Percentiles rank a stretch among this genome's conserved stretches.
phyloP scores from a whole-genome alignment of 64 coral and sea anemone genomes.

The Stichodactyla helianthus region DNA sequence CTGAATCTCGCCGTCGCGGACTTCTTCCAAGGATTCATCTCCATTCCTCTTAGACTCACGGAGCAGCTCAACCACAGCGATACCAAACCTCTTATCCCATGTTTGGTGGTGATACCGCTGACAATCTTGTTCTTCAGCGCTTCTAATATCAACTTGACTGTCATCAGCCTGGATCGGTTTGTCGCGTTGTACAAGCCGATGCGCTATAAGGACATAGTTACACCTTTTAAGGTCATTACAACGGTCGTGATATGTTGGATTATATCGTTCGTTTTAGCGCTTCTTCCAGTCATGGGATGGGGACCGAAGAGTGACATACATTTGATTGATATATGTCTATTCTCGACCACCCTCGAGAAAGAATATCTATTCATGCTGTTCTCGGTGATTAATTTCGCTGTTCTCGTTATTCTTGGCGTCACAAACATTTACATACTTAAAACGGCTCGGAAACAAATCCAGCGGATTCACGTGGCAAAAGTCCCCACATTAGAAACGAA shows the following conservation, averaged over 20 bases:
- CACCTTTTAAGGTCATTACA: conserved; percentile 25
- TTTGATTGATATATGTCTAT: conserved; percentile 66
- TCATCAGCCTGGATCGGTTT: conserved; percentile 84
- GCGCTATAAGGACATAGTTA: conserved; percentile 49
- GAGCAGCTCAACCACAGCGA: conserved; percentile 75
- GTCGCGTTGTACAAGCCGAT: conserved; percentile 66
- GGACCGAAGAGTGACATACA: conserved; percentile 30
- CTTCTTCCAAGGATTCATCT: conserved; percentile 77
- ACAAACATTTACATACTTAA: conserved; percentile 81
- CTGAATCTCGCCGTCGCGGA: conserved; percentile 83
- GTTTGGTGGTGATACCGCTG: conserved; percentile 79
- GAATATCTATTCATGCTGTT: conserved; percentile 75
- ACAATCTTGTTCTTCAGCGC: conserved; percentile 85
- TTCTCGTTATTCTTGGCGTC: conserved; percentile 48
- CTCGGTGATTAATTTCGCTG: conserved; percentile 75
- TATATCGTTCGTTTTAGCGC: conserved; percentile 45
- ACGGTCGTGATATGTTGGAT: conserved; percentile 41
- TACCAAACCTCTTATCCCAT: conserved; percentile 55
- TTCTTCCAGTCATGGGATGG: conserved; percentile 71
- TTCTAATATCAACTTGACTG: conserved; percentile 74
- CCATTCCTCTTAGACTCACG: conserved; percentile 73
- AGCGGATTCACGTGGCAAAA: conserved; percentile 40
- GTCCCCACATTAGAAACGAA: not conserved
- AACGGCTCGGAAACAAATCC: conserved; percentile 74
- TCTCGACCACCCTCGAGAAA: conserved; percentile 51